phyloP scores from a whole-genome alignment of 2,113 vertebrate genomes.

The Proteles cristata region DNA sequence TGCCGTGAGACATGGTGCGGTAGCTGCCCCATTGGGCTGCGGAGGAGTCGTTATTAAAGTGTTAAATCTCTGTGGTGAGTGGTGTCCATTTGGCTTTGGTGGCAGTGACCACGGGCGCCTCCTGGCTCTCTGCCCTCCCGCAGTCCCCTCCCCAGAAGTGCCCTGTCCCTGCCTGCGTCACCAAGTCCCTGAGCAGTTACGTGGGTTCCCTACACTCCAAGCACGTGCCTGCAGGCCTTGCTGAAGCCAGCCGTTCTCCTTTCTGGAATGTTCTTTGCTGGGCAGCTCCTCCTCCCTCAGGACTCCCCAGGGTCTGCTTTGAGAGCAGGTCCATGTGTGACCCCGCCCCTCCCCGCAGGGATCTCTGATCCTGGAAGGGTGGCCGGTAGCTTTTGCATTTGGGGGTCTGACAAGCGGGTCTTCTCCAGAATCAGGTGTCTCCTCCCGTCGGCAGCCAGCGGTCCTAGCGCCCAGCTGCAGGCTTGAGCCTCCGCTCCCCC shows the following conservation, averaged over 20 bases:
- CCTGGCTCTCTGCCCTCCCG: too few relatives aligned
- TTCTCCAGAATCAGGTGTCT: fast-evolving
- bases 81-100: neutral
- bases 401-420: neutral
- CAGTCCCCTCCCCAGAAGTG: neutral
- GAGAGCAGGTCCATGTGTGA: too few relatives aligned
- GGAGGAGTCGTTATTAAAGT: neutral
- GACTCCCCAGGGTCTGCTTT: neutral
- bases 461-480: fast-evolving
- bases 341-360: neutral
- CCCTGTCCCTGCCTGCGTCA: neutral
- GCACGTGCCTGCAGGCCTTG: fast-evolving
- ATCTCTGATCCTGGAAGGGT: neutral
- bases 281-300: neutral
- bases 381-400: fast-evolving
- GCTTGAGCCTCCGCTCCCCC: too few relatives aligned
- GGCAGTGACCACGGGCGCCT: too few relatives aligned
- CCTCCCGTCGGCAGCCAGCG: fast-evolving
- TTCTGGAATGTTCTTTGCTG: neutral
- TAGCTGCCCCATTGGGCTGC: fast-evolving
- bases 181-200: neutral
- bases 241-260: fast-evolving
- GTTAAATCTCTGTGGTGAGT: neutral
- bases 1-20: fast-evolving
- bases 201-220: fast-evolving